A percentile compares a stretch with the other conserved stretches of the same genome.
Conservation (phyloP, 2,113 vertebrate species). For the Oostethus manadensis region DNA sequence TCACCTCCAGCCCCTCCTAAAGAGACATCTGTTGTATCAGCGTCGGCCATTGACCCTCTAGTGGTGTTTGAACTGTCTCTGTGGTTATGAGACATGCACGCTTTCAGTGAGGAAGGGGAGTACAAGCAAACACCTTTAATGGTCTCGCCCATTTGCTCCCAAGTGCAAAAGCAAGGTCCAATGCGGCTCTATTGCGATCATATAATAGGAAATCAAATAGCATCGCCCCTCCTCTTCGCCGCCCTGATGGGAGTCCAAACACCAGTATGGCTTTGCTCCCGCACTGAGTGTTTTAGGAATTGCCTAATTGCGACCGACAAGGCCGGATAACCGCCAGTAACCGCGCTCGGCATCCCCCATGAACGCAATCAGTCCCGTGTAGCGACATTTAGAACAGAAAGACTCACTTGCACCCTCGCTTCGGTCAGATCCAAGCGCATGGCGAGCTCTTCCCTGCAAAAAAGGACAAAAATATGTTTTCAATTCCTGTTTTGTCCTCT, state of each 20-base stretch:
- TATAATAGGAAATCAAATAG: slow-evolving; percentile 98
- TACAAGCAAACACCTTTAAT: slow-evolving; percentile 92
- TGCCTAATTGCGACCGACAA: slow-evolving; percentile 90
- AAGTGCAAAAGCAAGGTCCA: slow-evolving; percentile 88
- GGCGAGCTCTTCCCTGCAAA: slow-evolving; percentile 91
- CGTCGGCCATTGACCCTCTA: slow-evolving; percentile 78
- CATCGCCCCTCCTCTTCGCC: slow-evolving; percentile 77
- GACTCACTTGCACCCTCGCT: slow-evolving; percentile 95
- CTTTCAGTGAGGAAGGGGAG: slow-evolving; percentile 73
- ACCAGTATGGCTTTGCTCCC: slow-evolving; percentile 87
- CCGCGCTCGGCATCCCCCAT: slow-evolving; percentile 64
- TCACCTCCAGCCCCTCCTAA: slow-evolving; percentile 78
- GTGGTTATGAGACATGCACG: slow-evolving; percentile 95
- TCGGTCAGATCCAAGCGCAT: slow-evolving; percentile 97
- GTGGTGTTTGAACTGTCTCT: slow-evolving; percentile 93
- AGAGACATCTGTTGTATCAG: slow-evolving; percentile 99
- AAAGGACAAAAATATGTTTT: slow-evolving; percentile 19
- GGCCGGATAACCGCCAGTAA: slow-evolving; percentile 76
- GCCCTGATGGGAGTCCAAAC: slow-evolving; percentile 89
- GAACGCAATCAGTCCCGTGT: slow-evolving; percentile 45
- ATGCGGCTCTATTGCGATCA: slow-evolving; percentile 96
- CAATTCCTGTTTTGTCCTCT: slow-evolving; percentile 62
- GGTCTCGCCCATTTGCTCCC: slow-evolving; percentile 88
- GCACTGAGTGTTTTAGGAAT: slow-evolving; percentile 92
- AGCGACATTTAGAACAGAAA: slow-evolving; percentile 10